A percentile compares a stretch with the other conserved stretches of the same genome.
Conservation (phyloP, 2,888 invertebrate species). For the Atrina japonica region DNA sequence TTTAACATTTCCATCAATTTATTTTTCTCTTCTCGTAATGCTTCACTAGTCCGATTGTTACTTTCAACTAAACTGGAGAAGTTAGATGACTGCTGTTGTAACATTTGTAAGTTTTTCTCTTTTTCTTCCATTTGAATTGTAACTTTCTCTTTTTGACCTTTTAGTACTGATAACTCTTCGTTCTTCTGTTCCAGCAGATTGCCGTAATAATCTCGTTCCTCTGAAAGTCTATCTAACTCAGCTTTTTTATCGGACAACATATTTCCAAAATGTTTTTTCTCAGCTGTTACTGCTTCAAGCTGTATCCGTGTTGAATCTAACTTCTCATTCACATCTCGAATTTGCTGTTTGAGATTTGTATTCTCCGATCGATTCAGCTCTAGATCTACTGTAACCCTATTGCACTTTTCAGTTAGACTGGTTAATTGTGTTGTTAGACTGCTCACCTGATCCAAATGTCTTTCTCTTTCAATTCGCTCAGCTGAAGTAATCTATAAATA, state of each 20-base stretch:
- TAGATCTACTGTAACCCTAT: constrained; percentile 64
- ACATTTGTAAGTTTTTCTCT: constrained; percentile 68
- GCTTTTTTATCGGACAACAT: constrained; percentile 64
- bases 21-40: constrained; percentile 69
- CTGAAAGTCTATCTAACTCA: constrained; percentile 63
- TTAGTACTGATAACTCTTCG: constrained; percentile 66
- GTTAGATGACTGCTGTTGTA: constrained; percentile 71
- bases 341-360: constrained; percentile 59
- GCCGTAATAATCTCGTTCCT: constrained; percentile 74
- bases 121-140: constrained; percentile 74
- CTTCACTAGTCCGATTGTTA: constrained; percentile 61
- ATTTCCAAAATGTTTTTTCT: constrained; percentile 64
- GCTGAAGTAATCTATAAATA: constrained; percentile 62
- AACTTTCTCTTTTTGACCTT: constrained; percentile 66
- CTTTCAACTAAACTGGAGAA: constrained; percentile 68
- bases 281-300: constrained; percentile 58
- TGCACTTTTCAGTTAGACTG: constrained; percentile 69
- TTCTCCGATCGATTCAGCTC: constrained; percentile 62
- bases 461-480: constrained; percentile 71
- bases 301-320: constrained; percentile 62
- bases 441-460: constrained; percentile 68
- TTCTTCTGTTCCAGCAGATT: constrained; percentile 69
- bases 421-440: constrained; percentile 69
- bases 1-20: constrained; percentile 58
- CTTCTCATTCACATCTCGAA: constrained; percentile 61